These are phyloP conservation scores for Turnix velox DNA, from an alignment of 2,113 vertebrate species.

Conservation along the genomic window DNA sequence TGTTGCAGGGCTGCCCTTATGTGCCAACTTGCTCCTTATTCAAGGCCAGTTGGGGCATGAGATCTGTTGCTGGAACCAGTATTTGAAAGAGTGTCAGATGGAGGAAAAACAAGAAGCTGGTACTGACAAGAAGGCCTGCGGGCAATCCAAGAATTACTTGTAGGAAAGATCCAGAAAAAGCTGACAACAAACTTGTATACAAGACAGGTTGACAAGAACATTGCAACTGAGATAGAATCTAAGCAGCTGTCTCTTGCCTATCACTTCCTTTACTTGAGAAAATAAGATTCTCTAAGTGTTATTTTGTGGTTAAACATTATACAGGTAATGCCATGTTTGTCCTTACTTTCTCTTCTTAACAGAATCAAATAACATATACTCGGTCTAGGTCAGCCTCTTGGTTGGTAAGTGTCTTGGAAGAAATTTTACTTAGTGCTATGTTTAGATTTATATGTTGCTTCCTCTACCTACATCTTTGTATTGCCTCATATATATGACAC, in stretches of 20 bases:
- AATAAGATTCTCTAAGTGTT: background rate
- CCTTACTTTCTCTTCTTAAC: background rate
- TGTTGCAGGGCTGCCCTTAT: background rate
- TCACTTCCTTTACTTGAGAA: background rate
- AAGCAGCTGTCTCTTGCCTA: background rate
- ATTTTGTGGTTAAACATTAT: background rate
- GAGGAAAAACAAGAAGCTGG: background rate
- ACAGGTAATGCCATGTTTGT: background rate
- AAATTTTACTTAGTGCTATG: background rate
- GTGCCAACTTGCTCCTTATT: background rate
- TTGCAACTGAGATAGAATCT: background rate
- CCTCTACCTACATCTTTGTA: accelerated
- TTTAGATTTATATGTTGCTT: background rate
- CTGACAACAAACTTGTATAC: background rate
- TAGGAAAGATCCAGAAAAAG: background rate
- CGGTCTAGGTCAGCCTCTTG: background rate
- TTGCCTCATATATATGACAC: background rate
- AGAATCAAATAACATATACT: background rate
- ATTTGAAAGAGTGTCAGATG: background rate
- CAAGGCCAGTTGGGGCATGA: background rate
- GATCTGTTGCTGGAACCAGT: background rate
- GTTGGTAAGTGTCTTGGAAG: background rate
- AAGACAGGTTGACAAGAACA: background rate
- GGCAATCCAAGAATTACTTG: background rate
- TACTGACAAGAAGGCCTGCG: background rate